A percentile compares a stretch with the other conserved stretches of the same genome.
phyloP scores from a whole-genome alignment of 2,888 invertebrate genomes.

The Drosophila meridiana region DNA sequence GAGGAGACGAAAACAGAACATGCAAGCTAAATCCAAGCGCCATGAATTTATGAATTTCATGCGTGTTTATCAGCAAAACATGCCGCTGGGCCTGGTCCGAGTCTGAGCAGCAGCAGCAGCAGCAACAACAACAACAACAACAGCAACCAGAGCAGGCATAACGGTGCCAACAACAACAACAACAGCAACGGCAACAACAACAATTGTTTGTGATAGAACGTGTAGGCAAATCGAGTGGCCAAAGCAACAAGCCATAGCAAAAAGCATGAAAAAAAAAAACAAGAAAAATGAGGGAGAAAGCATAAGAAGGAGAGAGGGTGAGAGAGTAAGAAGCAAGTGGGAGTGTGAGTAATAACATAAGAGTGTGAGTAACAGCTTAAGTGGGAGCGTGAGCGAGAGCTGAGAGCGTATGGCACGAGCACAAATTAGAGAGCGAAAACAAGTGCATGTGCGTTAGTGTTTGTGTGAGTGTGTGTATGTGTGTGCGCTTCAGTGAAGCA shows the following conservation, averaged over 20 bases:
- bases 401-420: slow-evolving; percentile 13
- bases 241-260: slow-evolving; percentile 46
- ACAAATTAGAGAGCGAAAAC: slow-evolving; percentile 14
- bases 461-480: slow-evolving; percentile 1
- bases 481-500: slow-evolving; percentile 28
- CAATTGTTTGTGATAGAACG: slow-evolving; percentile 22
- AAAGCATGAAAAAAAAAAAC: slow-evolving; percentile 41
- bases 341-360: slow-evolving; percentile 6
- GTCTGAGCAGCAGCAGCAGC: slow-evolving; percentile 19
- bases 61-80: slow-evolving; percentile 77
- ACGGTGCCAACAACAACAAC: slow-evolving; percentile 18
- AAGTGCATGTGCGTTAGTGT: slow-evolving; percentile 14
- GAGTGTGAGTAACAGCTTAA: slow-evolving; percentile 1
- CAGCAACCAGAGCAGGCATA: slow-evolving; percentile 8
- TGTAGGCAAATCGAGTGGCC: slow-evolving; percentile 25
- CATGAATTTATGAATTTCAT: slow-evolving; percentile 76
- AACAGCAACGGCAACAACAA: slow-evolving; percentile 11
- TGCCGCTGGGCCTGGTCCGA: slow-evolving; percentile 50
- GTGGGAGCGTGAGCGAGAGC: slow-evolving; percentile 2
- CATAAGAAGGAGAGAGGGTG: slow-evolving; percentile 8
- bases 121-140: slow-evolving; percentile 12
- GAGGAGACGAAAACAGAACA: slow-evolving; percentile 11
- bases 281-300: slow-evolving; percentile 9
- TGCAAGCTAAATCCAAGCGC: slow-evolving; percentile 42
- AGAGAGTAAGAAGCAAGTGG: neutral